Evolutionary conservation across 2,113 vertebrate species (phyloP).

Genomic region (Pseudonaja textilis): DNA sequence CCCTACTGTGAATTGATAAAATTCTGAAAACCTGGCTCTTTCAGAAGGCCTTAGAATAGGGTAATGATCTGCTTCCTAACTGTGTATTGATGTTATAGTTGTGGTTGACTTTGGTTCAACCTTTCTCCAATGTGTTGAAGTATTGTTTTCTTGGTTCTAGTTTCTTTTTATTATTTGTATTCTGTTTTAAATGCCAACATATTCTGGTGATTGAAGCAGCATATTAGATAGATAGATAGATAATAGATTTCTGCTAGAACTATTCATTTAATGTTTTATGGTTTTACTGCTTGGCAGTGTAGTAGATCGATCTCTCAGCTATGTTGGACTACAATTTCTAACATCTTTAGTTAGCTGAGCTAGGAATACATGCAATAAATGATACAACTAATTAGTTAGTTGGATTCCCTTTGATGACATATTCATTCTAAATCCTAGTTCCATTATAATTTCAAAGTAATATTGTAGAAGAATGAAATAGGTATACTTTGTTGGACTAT

Average conservation of each 20-base stretch:
- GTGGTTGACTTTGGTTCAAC: background rate
- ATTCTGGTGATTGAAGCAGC: background rate
- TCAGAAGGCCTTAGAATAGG: background rate
- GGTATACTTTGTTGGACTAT: background rate
- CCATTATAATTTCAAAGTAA: background rate
- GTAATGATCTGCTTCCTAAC: background rate
- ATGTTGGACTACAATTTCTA: background rate
- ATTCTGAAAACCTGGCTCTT: background rate
- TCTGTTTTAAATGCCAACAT: background rate
- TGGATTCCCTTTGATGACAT: background rate
- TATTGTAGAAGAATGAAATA: background rate
- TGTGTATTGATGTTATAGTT: background rate
- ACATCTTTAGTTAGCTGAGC: background rate
- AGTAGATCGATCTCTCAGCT: background rate
- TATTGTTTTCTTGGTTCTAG: background rate
- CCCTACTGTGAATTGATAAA: background rate
- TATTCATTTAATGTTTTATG: background rate
- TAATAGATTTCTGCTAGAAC: background rate
- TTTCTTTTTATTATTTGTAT: background rate
- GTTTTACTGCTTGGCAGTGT: background rate
- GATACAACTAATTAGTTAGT: background rate
- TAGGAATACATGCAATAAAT: background rate
- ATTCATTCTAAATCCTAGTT: background rate
- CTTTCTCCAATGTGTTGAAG: background rate
- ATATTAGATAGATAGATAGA: background rate